Conservation (phyloP, 2,888 invertebrate genomes). For the Diaperis boleti region DNA sequence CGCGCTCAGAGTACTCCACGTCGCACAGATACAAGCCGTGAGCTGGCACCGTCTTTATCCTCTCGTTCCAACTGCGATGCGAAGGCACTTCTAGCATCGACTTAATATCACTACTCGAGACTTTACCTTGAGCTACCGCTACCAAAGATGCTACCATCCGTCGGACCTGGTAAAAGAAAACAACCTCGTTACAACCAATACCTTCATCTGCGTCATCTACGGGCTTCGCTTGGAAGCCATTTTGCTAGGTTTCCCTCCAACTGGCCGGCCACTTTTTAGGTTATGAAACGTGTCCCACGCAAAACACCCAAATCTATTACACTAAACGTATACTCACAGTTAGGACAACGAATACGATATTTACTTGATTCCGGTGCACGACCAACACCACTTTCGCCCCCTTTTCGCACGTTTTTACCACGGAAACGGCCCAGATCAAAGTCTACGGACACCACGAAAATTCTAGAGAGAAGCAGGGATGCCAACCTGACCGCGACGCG, state of each 20-base stretch:
- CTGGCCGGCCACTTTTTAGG: slow-evolving; percentile 55
- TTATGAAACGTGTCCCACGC: slow-evolving; percentile 63
- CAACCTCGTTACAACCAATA: slow-evolving; percentile 56
- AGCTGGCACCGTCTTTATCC: slow-evolving; percentile 70
- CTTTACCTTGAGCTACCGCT: slow-evolving; percentile 72
- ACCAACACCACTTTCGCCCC: not conserved
- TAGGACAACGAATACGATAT: slow-evolving; percentile 44
- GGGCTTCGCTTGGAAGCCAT: slow-evolving; percentile 59
- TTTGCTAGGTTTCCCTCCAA: slow-evolving; percentile 64
- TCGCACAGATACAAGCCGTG: slow-evolving; percentile 80
- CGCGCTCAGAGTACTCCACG: slow-evolving; percentile 76
- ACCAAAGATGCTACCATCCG: slow-evolving; percentile 80
- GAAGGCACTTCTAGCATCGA: slow-evolving; percentile 85
- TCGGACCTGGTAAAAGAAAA: slow-evolving; percentile 72
- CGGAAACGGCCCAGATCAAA: slow-evolving; percentile 14
- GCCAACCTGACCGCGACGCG: slow-evolving; percentile 27
- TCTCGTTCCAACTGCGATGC: slow-evolving; percentile 74
- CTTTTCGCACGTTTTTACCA: slow-evolving; percentile 1
- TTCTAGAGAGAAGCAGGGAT: slow-evolving; percentile 30
- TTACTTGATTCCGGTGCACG: slow-evolving; percentile 48
- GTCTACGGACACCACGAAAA: slow-evolving; percentile 37
- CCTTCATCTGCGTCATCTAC: slow-evolving; percentile 51
- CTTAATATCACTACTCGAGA: slow-evolving; percentile 75
- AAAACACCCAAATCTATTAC: slow-evolving; percentile 37
- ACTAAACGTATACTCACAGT: slow-evolving; percentile 41